Evolutionary conservation across 2,113 vertebrate species (phyloP).

Genomic region (Elephantulus edwardii): DNA sequence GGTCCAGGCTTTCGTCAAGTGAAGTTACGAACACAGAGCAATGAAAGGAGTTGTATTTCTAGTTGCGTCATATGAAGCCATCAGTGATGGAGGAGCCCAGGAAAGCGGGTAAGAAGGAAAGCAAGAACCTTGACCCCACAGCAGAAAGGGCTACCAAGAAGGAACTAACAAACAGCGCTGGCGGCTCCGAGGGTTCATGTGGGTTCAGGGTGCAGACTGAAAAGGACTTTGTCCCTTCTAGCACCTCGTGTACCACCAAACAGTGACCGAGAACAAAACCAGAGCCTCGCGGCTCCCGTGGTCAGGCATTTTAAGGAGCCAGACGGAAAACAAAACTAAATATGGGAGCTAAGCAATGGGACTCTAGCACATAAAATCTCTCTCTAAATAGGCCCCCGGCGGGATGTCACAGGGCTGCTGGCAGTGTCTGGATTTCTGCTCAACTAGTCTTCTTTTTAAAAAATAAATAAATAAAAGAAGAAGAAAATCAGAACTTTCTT

Average conservation of each 20-base stretch:
- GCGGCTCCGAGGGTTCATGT: background rate
- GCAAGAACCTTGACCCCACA: background rate
- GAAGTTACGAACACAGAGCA: background rate
- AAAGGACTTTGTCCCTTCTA: background rate
- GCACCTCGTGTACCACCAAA: constrained; percentile 57
- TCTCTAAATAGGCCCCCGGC: constrained; percentile 16
- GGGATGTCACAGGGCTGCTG: background rate
- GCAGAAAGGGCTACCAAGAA: rapidly evolving
- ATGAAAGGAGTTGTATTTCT: background rate
- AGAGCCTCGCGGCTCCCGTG: background rate
- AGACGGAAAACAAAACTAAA: constrained; percentile 35
- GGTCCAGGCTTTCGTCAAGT: background rate
- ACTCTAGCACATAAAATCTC: constrained; percentile 9
- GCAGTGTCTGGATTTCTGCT: background rate
- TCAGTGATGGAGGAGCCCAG: background rate
- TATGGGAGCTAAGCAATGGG: background rate
- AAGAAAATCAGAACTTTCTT: constrained; percentile 58
- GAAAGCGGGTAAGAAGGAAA: background rate
- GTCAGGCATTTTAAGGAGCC: constrained; percentile 9
- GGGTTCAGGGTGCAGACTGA: background rate
- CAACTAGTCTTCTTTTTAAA: constrained; percentile 56
- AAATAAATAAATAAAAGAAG: too few species aligned
- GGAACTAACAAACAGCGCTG: background rate
- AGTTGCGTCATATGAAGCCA: background rate
- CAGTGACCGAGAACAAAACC: constrained; percentile 47